phyloP scores from a whole-genome alignment of 2,113 vertebrate species.

The Anolis carolinensis region DNA sequence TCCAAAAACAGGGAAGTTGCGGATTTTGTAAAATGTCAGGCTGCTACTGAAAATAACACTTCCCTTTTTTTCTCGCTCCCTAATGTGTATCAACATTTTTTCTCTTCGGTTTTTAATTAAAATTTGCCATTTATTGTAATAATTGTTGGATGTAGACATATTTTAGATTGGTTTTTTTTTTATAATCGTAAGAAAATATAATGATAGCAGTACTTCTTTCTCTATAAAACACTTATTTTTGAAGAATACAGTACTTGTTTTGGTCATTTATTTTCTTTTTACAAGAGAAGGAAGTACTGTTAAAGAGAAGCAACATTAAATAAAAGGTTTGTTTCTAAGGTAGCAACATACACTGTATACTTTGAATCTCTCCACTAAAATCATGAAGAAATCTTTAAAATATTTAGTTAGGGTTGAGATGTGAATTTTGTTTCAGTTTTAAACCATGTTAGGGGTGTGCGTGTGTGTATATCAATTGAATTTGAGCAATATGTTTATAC shows the following conservation, averaged over 20 bases:
- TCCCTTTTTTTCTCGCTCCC: background rate
- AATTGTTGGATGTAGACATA: slow-evolving; percentile 14
- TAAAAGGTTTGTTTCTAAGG: background rate
- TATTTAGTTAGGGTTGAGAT: background rate
- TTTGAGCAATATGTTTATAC: slow-evolving; percentile 39
- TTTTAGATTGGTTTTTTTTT: slow-evolving; percentile 32
- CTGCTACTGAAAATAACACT: background rate
- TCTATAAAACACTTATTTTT: background rate
- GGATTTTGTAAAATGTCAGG: background rate
- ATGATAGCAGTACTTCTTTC: slow-evolving; percentile 25
- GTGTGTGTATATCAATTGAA: background rate
- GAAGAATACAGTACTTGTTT: background rate
- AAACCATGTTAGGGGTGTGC: background rate
- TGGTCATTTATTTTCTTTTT: slow-evolving; percentile 1
- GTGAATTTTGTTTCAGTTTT: background rate
- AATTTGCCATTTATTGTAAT: background rate
- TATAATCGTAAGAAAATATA: slow-evolving; percentile 43
- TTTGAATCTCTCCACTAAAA: background rate
- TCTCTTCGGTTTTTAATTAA: background rate
- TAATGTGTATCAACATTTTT: background rate
- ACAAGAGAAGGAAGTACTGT: background rate
- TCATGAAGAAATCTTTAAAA: background rate
- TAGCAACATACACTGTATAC: background rate
- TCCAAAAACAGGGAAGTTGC: background rate
- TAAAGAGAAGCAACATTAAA: background rate